Conservation (phyloP, 2,797 vertebrate species). For the Pteropus rufus region DNA sequence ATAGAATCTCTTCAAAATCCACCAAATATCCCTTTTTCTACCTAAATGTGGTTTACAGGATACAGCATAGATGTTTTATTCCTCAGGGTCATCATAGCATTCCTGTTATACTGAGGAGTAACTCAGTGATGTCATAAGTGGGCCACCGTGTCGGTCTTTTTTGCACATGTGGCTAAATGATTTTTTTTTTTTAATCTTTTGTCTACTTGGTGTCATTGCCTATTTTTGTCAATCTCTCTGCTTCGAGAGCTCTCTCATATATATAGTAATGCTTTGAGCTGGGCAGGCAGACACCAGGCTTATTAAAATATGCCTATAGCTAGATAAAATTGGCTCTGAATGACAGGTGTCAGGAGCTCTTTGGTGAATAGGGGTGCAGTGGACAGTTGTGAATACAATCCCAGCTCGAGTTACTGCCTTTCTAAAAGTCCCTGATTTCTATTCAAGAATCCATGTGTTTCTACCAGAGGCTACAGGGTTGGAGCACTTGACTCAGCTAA, state of each 20-base stretch:
- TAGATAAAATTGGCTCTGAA: background rate
- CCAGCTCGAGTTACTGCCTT: background rate
- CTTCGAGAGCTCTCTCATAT: background rate
- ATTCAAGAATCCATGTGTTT: background rate
- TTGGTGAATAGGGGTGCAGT: background rate
- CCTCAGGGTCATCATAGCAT: background rate
- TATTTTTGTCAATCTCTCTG: background rate
- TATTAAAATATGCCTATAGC: background rate
- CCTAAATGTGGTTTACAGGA: background rate
- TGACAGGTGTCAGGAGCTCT: background rate
- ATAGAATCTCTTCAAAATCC: background rate
- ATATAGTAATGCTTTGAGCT: background rate
- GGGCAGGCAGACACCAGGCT: background rate
- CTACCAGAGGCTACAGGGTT: background rate
- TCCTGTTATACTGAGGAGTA: background rate
- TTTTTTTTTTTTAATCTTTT: background rate
- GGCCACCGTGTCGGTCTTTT: background rate
- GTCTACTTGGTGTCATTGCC: background rate
- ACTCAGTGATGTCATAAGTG: background rate
- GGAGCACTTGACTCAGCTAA: background rate
- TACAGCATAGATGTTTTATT: background rate
- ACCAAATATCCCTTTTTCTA: background rate
- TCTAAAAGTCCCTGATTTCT: background rate
- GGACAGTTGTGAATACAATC: background rate
- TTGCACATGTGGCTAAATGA: background rate